Evolutionary conservation across 1,140 invertebrate genomes (phyloP).

Genomic region (Solen grandis): DNA sequence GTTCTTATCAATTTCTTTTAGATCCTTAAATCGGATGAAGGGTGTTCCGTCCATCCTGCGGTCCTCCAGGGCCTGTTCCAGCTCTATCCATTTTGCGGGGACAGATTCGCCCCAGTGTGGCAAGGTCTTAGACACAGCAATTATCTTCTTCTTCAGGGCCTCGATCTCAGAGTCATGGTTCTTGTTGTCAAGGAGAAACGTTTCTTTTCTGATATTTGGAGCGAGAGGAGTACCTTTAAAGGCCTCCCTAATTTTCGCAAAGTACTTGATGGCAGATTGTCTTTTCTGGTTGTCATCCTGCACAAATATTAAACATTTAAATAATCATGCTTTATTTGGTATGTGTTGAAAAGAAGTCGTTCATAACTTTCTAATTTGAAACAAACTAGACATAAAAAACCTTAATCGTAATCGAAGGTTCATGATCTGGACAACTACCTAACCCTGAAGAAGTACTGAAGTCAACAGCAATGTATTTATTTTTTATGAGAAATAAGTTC

Average conservation of each 20-base stretch:
- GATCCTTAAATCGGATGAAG: slow-evolving; percentile 7
- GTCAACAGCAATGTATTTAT: too few species aligned
- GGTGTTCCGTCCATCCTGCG: neutral
- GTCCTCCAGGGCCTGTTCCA: slow-evolving; percentile 34
- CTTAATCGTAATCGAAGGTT: too few species aligned
- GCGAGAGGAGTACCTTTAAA: slow-evolving; percentile 2
- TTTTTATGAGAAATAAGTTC: too few species aligned
- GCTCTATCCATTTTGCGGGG: slow-evolving; percentile 39
- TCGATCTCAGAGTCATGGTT: slow-evolving; percentile 22
- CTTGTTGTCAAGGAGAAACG: slow-evolving; percentile 30
- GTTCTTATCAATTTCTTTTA: neutral
- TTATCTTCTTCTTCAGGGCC: neutral
- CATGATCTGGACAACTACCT: too few species aligned
- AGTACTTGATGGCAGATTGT: slow-evolving; percentile 5
- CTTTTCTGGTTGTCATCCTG: neutral
- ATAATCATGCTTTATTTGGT: too few species aligned
- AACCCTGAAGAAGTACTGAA: too few species aligned
- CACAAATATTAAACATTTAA: neutral
- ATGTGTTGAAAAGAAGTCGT: too few species aligned
- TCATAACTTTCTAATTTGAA: too few species aligned
- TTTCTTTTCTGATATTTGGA: slow-evolving; percentile 23
- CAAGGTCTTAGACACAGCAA: neutral
- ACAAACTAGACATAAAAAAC: too few species aligned
- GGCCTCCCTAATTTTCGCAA: slow-evolving; percentile 15
- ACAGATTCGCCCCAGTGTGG: slow-evolving; percentile 30